Percentiles rank a stretch among this genome's conserved stretches.
phyloP scores from a whole-genome alignment of 1,140 invertebrate genomes.

The Gonioctena quinquepunctata region DNA sequence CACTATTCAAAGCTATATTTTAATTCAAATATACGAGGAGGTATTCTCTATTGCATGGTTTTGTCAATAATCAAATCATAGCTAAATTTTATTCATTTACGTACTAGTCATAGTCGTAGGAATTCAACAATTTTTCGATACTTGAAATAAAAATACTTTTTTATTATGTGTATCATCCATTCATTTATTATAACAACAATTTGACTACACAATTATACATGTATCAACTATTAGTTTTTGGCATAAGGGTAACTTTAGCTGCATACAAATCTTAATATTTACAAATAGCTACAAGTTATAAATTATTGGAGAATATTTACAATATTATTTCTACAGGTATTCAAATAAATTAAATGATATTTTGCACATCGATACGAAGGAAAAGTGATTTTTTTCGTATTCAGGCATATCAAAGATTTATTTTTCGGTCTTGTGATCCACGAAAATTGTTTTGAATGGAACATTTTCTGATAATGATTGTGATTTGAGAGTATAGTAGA shows the following conservation, averaged over 20 bases:
- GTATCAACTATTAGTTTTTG: conserved; percentile 42
- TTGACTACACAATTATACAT: conserved; percentile 53
- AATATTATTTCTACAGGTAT: conserved; percentile 1
- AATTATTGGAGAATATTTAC: conserved; percentile 3
- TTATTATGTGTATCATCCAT: conserved; percentile 30
- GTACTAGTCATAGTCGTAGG: too few species aligned
- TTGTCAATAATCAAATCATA: conserved; percentile 6
- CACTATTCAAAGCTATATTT: too few species aligned
- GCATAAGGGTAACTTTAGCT: conserved; percentile 46
- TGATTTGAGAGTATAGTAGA: background rate
- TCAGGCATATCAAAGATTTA: too few species aligned
- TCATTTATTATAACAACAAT: conserved; percentile 54
- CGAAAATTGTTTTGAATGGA: background rate
- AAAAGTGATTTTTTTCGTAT: too few species aligned
- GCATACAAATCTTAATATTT: conserved; percentile 42
- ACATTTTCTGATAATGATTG: background rate
- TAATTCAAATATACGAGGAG: too few species aligned
- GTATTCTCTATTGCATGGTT: too few species aligned
- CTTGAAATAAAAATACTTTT: background rate
- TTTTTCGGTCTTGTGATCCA: too few species aligned
- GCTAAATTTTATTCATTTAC: background rate
- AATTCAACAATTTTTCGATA: too few species aligned
- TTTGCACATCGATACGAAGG: background rate
- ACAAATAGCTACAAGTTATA: conserved; percentile 39
- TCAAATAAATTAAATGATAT: background rate